phyloP scores from a whole-genome alignment of 2,888 invertebrate species.

The Calliopum simillimum region DNA sequence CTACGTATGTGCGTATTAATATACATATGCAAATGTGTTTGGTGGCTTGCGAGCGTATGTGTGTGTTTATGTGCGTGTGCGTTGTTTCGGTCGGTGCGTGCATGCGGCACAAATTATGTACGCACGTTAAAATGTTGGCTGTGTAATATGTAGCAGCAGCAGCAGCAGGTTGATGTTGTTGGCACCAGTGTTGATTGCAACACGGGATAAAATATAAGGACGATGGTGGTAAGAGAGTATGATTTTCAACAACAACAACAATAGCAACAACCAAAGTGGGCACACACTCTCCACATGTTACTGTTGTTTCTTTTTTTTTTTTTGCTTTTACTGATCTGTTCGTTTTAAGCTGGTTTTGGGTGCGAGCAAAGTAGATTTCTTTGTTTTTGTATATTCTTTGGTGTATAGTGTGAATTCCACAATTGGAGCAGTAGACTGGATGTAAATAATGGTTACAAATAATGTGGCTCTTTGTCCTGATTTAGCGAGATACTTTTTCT shows the following conservation, averaged over 20 bases:
- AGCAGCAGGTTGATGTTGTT: background rate
- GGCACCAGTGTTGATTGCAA: too few species aligned
- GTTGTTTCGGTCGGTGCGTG: background rate
- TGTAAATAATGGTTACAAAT: too few species aligned
- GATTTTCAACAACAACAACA: constrained; percentile 46
- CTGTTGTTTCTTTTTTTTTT: background rate
- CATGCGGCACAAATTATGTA: constrained; percentile 6
- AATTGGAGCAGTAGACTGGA: too few species aligned
- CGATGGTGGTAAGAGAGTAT: too few species aligned
- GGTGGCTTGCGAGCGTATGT: constrained; percentile 31
- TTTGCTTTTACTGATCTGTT: background rate
- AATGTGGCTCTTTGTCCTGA: too few species aligned
- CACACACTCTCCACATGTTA: background rate
- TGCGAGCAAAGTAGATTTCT: background rate
- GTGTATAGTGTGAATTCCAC: background rate
- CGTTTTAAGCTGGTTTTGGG: background rate
- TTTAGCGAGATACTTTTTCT: too few species aligned
- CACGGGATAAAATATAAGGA: too few species aligned
- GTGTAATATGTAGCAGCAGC: too few species aligned
- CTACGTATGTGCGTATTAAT: background rate
- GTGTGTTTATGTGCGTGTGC: constrained; percentile 28
- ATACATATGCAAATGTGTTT: background rate
- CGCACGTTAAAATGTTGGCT: background rate
- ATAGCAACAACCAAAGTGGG: background rate
- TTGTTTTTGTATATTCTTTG: background rate